Conservation (phyloP, 2,797 vertebrate genomes). For the Periparus ater region DNA sequence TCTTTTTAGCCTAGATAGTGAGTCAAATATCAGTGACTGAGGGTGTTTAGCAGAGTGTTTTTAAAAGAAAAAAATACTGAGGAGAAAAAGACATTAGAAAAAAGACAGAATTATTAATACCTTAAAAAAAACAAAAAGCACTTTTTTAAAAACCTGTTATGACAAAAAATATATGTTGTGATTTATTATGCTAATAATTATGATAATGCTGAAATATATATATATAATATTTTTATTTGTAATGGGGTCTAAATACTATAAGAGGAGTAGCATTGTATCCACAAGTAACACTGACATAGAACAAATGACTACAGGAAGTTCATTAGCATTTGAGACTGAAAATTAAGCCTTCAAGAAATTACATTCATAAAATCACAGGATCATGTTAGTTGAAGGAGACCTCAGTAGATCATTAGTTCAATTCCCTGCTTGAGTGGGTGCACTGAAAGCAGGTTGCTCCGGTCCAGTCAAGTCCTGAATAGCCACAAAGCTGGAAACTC, state of each 20-base stretch:
- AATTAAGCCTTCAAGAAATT: background rate
- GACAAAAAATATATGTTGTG: background rate
- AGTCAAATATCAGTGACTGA: background rate
- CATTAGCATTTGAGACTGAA: background rate
- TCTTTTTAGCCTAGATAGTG: background rate
- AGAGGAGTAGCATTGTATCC: background rate
- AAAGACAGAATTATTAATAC: background rate
- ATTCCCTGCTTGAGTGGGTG: fast-evolving
- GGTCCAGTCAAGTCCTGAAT: background rate
- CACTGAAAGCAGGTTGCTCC: background rate
- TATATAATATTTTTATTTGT: background rate
- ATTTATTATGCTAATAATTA: background rate
- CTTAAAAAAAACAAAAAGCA: background rate
- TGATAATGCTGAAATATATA: background rate
- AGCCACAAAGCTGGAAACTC: background rate
- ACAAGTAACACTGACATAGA: background rate
- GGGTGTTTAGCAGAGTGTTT: background rate
- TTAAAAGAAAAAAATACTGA: background rate
- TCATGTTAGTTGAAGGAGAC: background rate
- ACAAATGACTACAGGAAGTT: background rate
- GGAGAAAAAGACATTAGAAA: background rate
- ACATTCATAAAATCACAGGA: background rate
- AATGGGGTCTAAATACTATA: background rate
- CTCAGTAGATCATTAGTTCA: background rate
- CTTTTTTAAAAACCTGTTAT: background rate